Conservation (phyloP, 2,888 invertebrate species). For the Trileptium ribeirensis region DNA sequence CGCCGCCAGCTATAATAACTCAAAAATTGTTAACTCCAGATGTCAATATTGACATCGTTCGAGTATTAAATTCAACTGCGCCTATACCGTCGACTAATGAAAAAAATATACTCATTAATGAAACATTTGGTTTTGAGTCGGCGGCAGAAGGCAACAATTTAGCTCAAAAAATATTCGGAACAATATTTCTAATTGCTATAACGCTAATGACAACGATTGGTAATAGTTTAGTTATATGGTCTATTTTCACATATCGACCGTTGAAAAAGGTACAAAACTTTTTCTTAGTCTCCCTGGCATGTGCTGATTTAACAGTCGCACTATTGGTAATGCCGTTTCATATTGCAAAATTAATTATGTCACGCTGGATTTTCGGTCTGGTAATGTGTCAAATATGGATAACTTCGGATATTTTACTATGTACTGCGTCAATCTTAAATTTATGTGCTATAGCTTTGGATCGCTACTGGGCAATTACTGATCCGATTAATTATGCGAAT, state of each 20-base stretch:
- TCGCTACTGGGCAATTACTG: conserved; percentile 60
- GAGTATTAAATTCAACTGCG: no score
- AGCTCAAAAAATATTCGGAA: conserved; percentile 15
- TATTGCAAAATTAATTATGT: not conserved
- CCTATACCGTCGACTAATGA: no score
- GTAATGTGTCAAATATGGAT: conserved; percentile 90
- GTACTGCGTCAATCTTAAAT: conserved; percentile 79
- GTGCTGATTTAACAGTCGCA: conserved; percentile 64
- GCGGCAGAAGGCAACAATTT: not conserved
- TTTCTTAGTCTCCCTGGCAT: conserved; percentile 87
- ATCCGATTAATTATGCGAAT: conserved; percentile 51
- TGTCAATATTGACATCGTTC: no score
- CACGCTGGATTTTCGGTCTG: conserved; percentile 78
- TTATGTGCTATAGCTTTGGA: conserved; percentile 79
- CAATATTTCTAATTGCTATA: conserved; percentile 72
- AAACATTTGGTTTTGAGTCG: no score
- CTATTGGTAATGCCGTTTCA: conserved; percentile 12
- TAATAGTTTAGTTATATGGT: conserved; percentile 82
- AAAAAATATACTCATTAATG: no score
- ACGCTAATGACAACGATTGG: conserved; percentile 82
- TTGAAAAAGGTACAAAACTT: conserved; percentile 87
- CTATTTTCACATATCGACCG: conserved; percentile 90
- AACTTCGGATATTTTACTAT: conserved; percentile 87
- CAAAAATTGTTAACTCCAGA: no score
- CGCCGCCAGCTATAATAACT: no score